Base-by-base conservation (phyloP, 2,888 invertebrate species). In the Phyto melanocephala region DNA sequence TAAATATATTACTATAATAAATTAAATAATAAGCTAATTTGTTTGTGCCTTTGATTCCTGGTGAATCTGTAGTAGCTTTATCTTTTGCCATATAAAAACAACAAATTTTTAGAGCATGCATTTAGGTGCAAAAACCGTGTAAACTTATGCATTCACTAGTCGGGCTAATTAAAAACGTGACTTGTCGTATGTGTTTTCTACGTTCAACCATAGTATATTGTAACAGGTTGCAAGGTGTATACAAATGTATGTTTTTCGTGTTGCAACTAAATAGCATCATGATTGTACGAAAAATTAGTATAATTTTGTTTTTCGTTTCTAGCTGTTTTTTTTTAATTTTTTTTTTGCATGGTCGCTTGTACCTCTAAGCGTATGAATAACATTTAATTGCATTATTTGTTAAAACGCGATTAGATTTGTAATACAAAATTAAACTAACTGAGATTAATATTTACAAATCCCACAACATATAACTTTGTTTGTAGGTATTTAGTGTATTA, bases 81-180 rank as follows among this genome's bases (percentile, higher is more conserved):
- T 6, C 28, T 28, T 6, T 28, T 5, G 6, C 28, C 6, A 28
- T 28, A 28, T 28, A 28, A 28, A 28, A 28, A 28, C 28, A 5
- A n/a, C 1, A 22, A 54, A 40, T 52, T 1, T n/a, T 22, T 40
- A 8, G 17, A 58, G 10, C 68, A 52, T 67, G 71, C 54, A 67
- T 60, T 72, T 33, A 71, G 70, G 42, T 76, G 65, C 80, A 76
- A 58, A 50, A 33, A 45, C 65, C 71, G 60, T 76, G 60, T 54
- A 77, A 81, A 76, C 54, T 65, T 62, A 60, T 77, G 67, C 67
- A 81, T 65, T 76, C 42, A 54, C 47, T 40, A 52, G 42, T 58
- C 8, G 60, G 63, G 54, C 81, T 81, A 81, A 81, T 81, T 81
- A 81, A 81, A 81, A 76, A 81, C 76, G 81, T 81, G 81, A 76